Base-by-base conservation (phyloP, 2,888 invertebrate species). In the Phaonia tiefii region DNA sequence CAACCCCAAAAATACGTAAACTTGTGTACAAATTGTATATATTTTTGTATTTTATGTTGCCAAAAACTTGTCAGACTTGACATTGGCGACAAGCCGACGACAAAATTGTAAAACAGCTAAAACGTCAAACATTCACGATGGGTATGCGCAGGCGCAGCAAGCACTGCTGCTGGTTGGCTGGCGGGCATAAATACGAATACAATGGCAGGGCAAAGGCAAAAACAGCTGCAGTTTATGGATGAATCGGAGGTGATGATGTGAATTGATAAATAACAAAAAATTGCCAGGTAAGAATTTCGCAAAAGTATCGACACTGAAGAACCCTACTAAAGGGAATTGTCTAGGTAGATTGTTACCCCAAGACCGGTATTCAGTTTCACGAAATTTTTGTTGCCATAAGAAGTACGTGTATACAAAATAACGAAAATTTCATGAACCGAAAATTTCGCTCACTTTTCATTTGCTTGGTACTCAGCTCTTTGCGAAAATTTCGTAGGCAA, bases 31-130 rank as follows among this genome's bases (percentile, higher is more conserved):
- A 37, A 20, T n/a, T 20, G 17, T 1, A 5, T 37, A 10, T 26
- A 51, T n/a, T n/a, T n/a, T 31, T 31, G 31, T 31, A 31, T 31
- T 31, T 31, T 65, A 13, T 66, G 63, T 78, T 78, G 81, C 78
- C 81, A 63, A 60, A 81, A 81, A 81, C 81, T 81, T 81, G 81
- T 81, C 81, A 81, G 78, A 81, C 81, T 78, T 81, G 81, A 81
- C 81, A 81, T 81, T 81, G 81, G 78, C 81, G 78, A 81, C 81
- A 81, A 72, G 69, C 67, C 74, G 81, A 75, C 81, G 78, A 63
- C 71, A 81, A 39, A 78, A 69, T 54, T 75, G 71, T 77, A 76
- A 74, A 81, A 75, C 75, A 54, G 66, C 74, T 51, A 75, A 80
- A 31, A 71, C 25, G 42, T 26, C 37, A 51, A 39, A 69, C 25